Percentiles rank a stretch among this genome's conserved stretches.
These are phyloP conservation scores for Oreochromis mossambicus DNA, from an alignment of 2,797 vertebrate species.

Conservation along the genomic window DNA sequence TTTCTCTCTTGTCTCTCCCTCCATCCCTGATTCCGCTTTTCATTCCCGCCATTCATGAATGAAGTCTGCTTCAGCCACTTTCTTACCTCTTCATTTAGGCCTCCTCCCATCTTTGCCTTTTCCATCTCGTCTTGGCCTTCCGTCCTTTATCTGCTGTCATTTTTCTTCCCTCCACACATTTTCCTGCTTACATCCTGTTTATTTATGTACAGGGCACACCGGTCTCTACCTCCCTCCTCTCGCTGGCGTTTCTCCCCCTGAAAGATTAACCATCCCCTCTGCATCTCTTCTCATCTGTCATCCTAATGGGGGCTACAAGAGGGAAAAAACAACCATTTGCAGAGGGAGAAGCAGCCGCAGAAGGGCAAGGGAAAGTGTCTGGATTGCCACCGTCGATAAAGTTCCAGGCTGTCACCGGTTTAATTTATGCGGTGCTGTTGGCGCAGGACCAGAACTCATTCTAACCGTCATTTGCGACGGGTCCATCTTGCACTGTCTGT, in stretches of 20 bases:
- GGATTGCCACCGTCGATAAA: slow-evolving; percentile 45
- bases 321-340: slow-evolving; percentile 55
- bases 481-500: neutral
- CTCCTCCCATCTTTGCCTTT: neutral
- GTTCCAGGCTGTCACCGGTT: neutral
- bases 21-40: slow-evolving; percentile 14
- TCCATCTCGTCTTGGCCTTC: neutral
- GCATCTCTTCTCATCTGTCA: slow-evolving; percentile 72
- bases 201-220: slow-evolving; percentile 45
- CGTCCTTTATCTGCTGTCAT: slow-evolving; percentile 5
- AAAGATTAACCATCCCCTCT: slow-evolving; percentile 68
- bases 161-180: slow-evolving; percentile 10
- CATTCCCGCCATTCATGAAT: slow-evolving; percentile 10
- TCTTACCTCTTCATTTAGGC: slow-evolving; percentile 9
- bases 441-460: neutral
- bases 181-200: slow-evolving; percentile 46
- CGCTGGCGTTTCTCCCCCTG: slow-evolving; percentile 37
- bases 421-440: slow-evolving; percentile 6
- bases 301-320: slow-evolving; percentile 65
- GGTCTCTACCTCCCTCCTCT: slow-evolving; percentile 8
- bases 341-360: slow-evolving; percentile 35
- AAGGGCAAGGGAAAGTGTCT: slow-evolving; percentile 48
- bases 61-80: slow-evolving; percentile 33
- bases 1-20: neutral
- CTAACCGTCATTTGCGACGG: slow-evolving; percentile 1